phyloP scores from a whole-genome alignment of 2,888 invertebrate species.

The Nasonia oneida region DNA sequence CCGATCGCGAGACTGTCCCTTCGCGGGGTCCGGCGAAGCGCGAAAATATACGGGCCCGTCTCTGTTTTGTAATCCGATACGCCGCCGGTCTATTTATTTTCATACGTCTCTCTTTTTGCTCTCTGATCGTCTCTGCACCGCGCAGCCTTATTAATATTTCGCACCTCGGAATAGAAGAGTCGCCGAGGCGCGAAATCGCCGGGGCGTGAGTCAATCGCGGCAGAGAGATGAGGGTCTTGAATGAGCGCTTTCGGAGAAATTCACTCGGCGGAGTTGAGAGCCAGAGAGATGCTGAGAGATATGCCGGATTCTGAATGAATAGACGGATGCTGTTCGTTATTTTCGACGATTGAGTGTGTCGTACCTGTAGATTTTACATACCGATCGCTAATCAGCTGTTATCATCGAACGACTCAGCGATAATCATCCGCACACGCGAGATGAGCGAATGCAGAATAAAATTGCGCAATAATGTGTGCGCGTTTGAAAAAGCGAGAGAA shows the following conservation, averaged over 20 bases:
- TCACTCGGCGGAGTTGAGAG: background rate
- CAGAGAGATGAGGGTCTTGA: background rate
- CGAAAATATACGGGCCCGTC: background rate
- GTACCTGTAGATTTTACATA: background rate
- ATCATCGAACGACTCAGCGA: background rate
- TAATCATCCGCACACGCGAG: background rate
- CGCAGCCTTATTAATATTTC: conserved; percentile 45
- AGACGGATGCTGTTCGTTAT: background rate
- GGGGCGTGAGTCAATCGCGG: background rate
- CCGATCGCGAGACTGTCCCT: background rate
- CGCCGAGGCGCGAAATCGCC: conserved; percentile 30
- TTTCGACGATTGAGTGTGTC: background rate
- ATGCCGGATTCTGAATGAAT: background rate
- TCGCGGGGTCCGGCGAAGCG: conserved; percentile 13
- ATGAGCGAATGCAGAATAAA: background rate
- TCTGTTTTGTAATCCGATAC: conserved; percentile 35
- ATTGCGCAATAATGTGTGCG: background rate
- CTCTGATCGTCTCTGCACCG: too few species aligned
- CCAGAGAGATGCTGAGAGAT: background rate
- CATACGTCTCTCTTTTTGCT: background rate
- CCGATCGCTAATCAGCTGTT: background rate
- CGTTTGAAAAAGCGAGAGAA: background rate
- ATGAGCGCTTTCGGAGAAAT: background rate
- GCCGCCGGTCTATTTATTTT: background rate
- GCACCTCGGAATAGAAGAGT: conserved; percentile 53